Percentiles rank a stretch among this genome's conserved stretches.
Conservation (phyloP, 2,797 vertebrate species). For the Erpetoichthys calabaricus region DNA sequence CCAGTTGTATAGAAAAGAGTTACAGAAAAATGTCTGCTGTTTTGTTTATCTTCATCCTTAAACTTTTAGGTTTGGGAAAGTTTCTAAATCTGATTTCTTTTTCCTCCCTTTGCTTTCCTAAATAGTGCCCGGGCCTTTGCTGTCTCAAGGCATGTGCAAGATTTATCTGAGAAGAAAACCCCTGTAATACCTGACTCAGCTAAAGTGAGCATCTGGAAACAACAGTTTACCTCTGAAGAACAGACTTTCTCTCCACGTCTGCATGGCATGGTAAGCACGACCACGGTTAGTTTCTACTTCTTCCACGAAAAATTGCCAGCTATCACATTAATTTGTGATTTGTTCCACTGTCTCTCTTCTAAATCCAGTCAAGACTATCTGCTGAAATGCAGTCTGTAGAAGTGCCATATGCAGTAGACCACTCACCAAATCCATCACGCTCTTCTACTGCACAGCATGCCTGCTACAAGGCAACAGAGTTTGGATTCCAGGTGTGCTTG, state of each 20-base stretch:
- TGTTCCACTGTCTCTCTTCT: constrained; percentile 4
- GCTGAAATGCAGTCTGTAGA: constrained; percentile 17
- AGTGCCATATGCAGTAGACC: constrained; percentile 11
- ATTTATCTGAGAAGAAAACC: constrained; percentile 24
- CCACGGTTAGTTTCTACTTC: constrained; percentile 8
- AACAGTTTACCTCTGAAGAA: constrained; percentile 26
- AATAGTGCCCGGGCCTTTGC: constrained; percentile 30
- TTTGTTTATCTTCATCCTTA: no score
- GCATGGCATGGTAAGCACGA: constrained; percentile 7
- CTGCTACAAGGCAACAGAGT: constrained; percentile 15
- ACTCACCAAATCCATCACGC: not conserved
- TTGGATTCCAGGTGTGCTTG: constrained; percentile 28
- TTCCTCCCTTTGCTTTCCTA: no score
- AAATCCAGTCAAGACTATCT: constrained; percentile 16
- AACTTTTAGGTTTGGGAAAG: no score
- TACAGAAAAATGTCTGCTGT: no score
- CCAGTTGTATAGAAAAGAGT: no score
- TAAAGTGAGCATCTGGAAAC: constrained; percentile 16
- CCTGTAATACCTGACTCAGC: constrained; percentile 23
- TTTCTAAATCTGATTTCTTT: no score
- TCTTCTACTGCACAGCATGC: constrained; percentile 10
- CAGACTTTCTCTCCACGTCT: constrained; percentile 12
- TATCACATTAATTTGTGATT: no score
- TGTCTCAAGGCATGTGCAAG: constrained; percentile 32
- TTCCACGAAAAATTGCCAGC: not conserved